These are phyloP conservation scores for Ridgeia piscesae DNA, from an alignment of 1,140 invertebrate species.

Conservation along the genomic window DNA sequence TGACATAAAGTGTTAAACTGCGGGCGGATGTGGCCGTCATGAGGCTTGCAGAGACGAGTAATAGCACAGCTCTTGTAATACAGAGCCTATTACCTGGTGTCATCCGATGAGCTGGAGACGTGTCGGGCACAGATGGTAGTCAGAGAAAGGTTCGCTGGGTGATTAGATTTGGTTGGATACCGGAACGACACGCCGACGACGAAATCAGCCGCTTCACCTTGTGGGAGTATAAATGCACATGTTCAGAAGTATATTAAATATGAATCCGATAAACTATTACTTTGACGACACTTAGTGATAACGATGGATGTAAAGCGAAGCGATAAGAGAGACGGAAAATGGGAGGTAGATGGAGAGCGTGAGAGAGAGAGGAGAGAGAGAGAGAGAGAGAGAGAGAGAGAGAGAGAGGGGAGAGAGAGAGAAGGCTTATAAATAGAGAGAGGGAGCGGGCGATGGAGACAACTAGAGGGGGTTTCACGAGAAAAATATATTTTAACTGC, in stretches of 20 bases:
- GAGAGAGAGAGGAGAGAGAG: background rate
- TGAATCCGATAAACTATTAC: background rate
- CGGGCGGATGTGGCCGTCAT: too few relatives aligned
- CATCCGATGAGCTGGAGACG: background rate
- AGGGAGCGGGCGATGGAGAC: background rate
- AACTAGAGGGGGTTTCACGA: background rate
- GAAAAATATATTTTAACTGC: too few relatives aligned
- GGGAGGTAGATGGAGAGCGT: background rate
- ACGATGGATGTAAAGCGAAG: background rate
- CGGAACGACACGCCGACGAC: background rate
- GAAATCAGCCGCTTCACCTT: background rate
- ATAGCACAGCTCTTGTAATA: too few relatives aligned
- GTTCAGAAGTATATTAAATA: background rate
- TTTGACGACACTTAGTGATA: background rate
- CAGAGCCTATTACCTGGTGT: too few relatives aligned
- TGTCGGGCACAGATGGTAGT: background rate
- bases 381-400: background rate
- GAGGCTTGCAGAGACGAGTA: too few relatives aligned
- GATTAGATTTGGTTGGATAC: background rate
- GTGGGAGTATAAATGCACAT: background rate
- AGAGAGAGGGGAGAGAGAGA: background rate
- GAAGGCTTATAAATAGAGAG: background rate
- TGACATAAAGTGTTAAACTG: too few relatives aligned
- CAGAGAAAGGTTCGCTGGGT: background rate
- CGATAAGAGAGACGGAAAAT: background rate